Evolutionary conservation across 2,113 vertebrate species (phyloP).

Genomic region (Myiozetetes cayanensis): DNA sequence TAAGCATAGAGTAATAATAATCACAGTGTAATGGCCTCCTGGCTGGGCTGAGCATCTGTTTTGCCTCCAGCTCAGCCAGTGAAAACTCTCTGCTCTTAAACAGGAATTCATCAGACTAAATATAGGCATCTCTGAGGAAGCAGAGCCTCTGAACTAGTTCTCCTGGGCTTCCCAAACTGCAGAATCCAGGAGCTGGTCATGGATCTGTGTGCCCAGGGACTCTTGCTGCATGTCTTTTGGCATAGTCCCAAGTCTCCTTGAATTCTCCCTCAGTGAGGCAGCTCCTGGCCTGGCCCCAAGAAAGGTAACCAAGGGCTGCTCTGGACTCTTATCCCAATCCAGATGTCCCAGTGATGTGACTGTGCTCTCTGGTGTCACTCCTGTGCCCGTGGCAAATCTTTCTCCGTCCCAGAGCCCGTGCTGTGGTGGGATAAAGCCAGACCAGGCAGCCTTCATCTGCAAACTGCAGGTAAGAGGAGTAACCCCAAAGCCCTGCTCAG

Average conservation of each 20-base stretch:
- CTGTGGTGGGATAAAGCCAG: not conserved
- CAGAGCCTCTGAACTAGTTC: not conserved
- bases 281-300: not conserved
- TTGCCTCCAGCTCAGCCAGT: slow-evolving; percentile 9
- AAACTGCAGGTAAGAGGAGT: not conserved
- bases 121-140: not conserved
- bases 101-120: slow-evolving; percentile 15
- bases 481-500: not conserved
- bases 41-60: slow-evolving; percentile 37
- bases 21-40: slow-evolving; percentile 5
- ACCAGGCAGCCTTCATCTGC: not conserved
- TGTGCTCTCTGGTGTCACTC: not conserved
- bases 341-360: not conserved
- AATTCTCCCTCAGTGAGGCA: not conserved
- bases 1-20: slow-evolving; percentile 41
- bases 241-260: not conserved
- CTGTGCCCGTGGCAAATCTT: not conserved
- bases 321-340: not conserved
- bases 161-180: not conserved
- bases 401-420: not conserved
- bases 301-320: not conserved
- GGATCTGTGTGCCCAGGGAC: not conserved
- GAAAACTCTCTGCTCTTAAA: not conserved
- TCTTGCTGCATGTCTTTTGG: not conserved
- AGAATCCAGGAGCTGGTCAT: not conserved